Conservation (phyloP, 2,888 invertebrate species). For the Oeneis ivallda region DNA sequence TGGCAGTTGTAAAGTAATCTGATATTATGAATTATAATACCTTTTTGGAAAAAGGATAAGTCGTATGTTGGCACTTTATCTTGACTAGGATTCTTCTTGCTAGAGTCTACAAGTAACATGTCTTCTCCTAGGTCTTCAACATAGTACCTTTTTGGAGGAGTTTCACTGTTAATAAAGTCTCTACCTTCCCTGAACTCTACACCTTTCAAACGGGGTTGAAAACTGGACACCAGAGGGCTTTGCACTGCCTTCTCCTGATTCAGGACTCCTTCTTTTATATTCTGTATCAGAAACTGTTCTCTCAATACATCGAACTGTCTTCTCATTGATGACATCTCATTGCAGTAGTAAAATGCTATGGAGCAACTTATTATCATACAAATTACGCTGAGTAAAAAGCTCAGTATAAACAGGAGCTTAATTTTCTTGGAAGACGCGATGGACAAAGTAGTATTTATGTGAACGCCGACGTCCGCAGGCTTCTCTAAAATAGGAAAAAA, state of each 20-base stretch:
- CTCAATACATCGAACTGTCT: conserved; percentile 65
- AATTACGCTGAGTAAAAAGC: conserved; percentile 68
- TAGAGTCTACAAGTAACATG: conserved; percentile 67
- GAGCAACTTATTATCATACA: conserved; percentile 69
- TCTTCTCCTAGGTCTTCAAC: conserved; percentile 71
- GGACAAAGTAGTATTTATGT: conserved; percentile 74
- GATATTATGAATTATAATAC: conserved; percentile 42
- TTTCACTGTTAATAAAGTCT: conserved; percentile 46
- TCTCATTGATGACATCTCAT: conserved; percentile 67
- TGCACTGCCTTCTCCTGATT: conserved; percentile 52
- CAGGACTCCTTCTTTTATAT: conserved; percentile 47
- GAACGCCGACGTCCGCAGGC: conserved; percentile 71
- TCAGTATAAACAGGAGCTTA: conserved; percentile 69
- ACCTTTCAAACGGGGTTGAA: conserved; percentile 45
- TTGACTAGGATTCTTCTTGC: conserved; percentile 59
- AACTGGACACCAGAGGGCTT: conserved; percentile 55
- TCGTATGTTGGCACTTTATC: conserved; percentile 52
- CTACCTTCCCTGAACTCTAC: conserved; percentile 55
- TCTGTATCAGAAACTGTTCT: conserved; percentile 63
- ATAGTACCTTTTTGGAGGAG: conserved; percentile 56
- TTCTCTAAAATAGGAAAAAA: conserved; percentile 60
- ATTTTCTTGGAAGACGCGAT: conserved; percentile 79
- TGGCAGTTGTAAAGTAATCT: neutral
- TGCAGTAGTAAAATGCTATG: conserved; percentile 73
- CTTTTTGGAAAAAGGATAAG: conserved; percentile 58